Percentiles rank a stretch among this genome's conserved stretches.
These are phyloP conservation scores for Centrocercus urophasianus DNA, from an alignment of 2,113 vertebrate species.

Conservation along the genomic window DNA sequence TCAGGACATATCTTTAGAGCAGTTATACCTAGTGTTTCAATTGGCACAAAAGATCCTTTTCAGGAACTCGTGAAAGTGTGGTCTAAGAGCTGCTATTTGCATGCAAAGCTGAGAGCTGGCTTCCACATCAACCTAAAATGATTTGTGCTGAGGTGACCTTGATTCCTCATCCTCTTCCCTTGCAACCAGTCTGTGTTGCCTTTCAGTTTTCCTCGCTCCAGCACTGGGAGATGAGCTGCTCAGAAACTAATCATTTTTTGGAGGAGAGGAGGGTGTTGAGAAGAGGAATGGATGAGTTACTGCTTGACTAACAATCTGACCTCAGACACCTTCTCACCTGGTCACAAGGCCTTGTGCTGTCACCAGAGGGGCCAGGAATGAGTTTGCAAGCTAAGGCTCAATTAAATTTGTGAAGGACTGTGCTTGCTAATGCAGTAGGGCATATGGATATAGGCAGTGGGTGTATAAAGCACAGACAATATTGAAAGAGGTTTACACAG, in stretches of 20 bases:
- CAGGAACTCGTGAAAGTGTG: background rate
- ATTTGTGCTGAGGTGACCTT: background rate
- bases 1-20: background rate
- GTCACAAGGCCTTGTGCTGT: background rate
- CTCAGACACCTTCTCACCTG: background rate
- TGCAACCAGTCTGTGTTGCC: background rate
- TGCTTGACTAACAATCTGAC: background rate
- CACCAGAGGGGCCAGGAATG: background rate
- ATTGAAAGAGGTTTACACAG: background rate
- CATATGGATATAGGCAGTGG: background rate
- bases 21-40: conserved; percentile 4
- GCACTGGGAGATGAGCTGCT: background rate
- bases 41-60: conserved; percentile 30
- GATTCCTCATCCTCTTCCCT: background rate
- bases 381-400: background rate
- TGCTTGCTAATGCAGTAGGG: background rate
- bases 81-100: background rate
- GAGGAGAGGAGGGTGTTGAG: accelerated
- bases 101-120: background rate
- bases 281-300: background rate
- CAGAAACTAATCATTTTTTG: accelerated
- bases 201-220: background rate
- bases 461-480: background rate
- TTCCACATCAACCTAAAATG: background rate
- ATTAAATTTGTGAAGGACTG: background rate